Conservation (phyloP, 2,797 vertebrate species). For the Heterohyrax brucei region DNA sequence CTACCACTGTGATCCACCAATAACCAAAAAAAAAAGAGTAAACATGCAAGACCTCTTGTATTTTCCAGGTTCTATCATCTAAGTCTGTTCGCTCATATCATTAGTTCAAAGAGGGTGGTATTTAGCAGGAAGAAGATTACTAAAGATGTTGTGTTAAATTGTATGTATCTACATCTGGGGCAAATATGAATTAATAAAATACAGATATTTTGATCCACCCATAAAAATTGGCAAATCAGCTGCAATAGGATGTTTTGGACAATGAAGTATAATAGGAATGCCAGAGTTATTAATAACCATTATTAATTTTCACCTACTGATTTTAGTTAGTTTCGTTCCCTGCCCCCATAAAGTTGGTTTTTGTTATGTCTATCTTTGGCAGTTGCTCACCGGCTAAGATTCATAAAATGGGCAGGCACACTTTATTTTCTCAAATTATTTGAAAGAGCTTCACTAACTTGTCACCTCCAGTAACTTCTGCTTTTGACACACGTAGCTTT, state of each 20-base stretch:
- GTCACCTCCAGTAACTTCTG: conserved; percentile 64
- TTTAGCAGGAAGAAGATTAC: conserved; percentile 60
- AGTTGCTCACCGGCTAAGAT: conserved; percentile 61
- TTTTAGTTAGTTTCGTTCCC: conserved; percentile 51
- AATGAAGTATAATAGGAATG: conserved; percentile 55
- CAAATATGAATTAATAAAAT: conserved; percentile 66
- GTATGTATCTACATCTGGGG: conserved; percentile 31
- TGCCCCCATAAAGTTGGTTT: conserved; percentile 51
- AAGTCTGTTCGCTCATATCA: conserved; percentile 49
- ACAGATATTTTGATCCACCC: conserved; percentile 32
- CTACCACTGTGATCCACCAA: conserved; percentile 32
- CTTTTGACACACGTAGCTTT: conserved; percentile 72
- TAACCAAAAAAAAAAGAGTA: not conserved
- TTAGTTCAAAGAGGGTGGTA: conserved; percentile 66
- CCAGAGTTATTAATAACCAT: not conserved
- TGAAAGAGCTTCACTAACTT: conserved; percentile 62
- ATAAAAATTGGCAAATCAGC: conserved; percentile 33
- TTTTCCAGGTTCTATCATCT: conserved; percentile 64
- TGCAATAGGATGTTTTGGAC: not conserved
- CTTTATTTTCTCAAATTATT: conserved; percentile 40
- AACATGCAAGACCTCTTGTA: conserved; percentile 26
- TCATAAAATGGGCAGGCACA: conserved; percentile 68
- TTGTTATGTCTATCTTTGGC: conserved; percentile 45
- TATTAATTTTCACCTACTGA: conserved; percentile 29
- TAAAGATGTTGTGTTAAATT: conserved; percentile 62